Base-by-base conservation (phyloP, 1,140 invertebrate species). In the Euura lappo region DNA sequence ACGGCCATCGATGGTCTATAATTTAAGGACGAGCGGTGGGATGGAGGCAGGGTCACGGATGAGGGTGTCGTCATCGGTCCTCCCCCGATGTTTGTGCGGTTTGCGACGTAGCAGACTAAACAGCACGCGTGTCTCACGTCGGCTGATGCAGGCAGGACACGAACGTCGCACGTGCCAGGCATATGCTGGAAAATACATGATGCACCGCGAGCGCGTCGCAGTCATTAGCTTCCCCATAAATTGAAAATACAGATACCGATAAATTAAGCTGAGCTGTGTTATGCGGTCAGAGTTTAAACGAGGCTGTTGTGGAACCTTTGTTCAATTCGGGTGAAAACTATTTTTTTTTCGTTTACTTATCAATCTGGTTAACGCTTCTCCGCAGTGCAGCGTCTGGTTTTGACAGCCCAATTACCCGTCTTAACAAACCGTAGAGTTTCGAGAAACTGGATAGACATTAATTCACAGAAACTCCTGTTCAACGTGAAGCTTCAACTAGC, bases 181-280 rank as follows among this genome's bases (percentile, higher is more conserved):
- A 60, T 60, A 60, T 60, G 51, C 51, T 60, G 51, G 51, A 60
- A 60, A 60, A n/a, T 60, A 60, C 13, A 6, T 60, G 28, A 28
- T 28, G 28, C 28, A 28, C 28, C 28, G 3, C 51, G 51, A 11
- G 51, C 51, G 51, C 51, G 3, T 60, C 51, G 10, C 51, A 6
- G 51, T 60, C 51, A 60, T 60, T 60, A 60, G 51, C 13, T 60
- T 60, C 51, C 51, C 51, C 51, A n/a, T 60, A 60, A 60, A 60
- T 6, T 60, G 13, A 60, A 60, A 60, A 60, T 60, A 60, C 10
- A 4, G 13, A 60, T 60, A 60, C 51, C 28, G 51, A 60, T 60
- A n/a, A 60, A 60, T 60, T 60, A 60, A 3, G 5, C 51, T 60
- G 51, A 60, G 13, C 51, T 8, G 51, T 60, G 28, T 28, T 28